Conservation (phyloP, 2,113 vertebrate species). For the Lethenteron reissneri region DNA sequence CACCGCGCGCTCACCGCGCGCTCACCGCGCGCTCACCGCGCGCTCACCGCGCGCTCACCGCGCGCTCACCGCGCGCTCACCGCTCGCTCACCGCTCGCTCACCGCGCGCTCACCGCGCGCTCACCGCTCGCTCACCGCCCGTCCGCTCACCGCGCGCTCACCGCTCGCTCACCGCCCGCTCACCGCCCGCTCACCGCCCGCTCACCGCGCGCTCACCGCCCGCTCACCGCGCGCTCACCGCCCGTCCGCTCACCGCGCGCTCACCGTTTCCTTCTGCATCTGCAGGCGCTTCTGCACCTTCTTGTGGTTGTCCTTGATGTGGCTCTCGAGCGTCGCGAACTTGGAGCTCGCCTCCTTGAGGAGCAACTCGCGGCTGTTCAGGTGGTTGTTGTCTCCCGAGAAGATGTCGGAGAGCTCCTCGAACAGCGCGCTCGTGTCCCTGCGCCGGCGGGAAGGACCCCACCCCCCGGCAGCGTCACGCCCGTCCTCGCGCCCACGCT, state of each 20-base stretch:
- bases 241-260: no score
- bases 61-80: no score
- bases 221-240: neutral
- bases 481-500: no score
- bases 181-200: no score
- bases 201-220: no score
- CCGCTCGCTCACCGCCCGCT: no score
- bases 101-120: neutral
- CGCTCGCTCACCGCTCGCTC: no score
- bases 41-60: no score
- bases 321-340: slow-evolving; percentile 67
- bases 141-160: no score
- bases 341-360: slow-evolving; percentile 97
- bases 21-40: no score
- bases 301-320: slow-evolving; percentile 78
- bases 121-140: slow-evolving; percentile 9
- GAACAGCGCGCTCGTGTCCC: slow-evolving; percentile 56
- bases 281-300: slow-evolving; percentile 59
- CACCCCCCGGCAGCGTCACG: no score
- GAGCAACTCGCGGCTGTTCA: slow-evolving; percentile 68
- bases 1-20: no score
- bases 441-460: slow-evolving; percentile 15
- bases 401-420: slow-evolving; percentile 85
- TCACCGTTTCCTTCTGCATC: slow-evolving; percentile 68
- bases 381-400: slow-evolving; percentile 70